phyloP scores from a whole-genome alignment of 2,113 vertebrate species.

The Scalopus aquaticus region DNA sequence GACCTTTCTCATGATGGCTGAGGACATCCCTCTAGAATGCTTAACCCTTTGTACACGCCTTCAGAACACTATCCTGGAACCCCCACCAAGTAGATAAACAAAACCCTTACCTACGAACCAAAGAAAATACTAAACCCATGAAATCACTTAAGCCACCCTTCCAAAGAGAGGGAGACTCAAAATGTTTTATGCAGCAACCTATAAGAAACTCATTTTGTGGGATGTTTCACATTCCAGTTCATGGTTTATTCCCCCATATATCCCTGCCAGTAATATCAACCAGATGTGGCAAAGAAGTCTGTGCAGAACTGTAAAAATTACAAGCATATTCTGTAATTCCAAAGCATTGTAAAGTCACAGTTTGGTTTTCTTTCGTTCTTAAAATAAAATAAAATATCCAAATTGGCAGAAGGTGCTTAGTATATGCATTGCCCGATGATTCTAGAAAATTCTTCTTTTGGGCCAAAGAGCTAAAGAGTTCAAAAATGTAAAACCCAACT shows the following conservation, averaged over 20 bases:
- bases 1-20: background rate
- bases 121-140: conserved; percentile 79
- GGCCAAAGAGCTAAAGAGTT: conserved; percentile 17
- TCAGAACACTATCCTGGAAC: background rate
- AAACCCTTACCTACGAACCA: conserved; percentile 72
- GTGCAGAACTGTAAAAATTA: conserved; percentile 78
- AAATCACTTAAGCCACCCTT: conserved; percentile 78
- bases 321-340: conserved; percentile 77
- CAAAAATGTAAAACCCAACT: conserved; percentile 30
- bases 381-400: conserved; percentile 54
- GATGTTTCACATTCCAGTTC: conserved; percentile 84
- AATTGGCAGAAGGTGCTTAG: conserved; percentile 62
- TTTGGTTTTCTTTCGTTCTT: conserved; percentile 68
- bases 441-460: conserved; percentile 47
- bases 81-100: conserved; percentile 61
- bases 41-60: conserved; percentile 32
- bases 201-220: conserved; percentile 83
- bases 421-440: background rate
- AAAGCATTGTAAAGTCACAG: conserved; percentile 78
- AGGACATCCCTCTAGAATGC: background rate
- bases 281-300: conserved; percentile 84
- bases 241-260: conserved; percentile 83
- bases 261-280: conserved; percentile 83
- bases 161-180: conserved; percentile 76
- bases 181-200: conserved; percentile 79